Conservation (phyloP, 2,888 invertebrate genomes). For the Sipha maydis region DNA sequence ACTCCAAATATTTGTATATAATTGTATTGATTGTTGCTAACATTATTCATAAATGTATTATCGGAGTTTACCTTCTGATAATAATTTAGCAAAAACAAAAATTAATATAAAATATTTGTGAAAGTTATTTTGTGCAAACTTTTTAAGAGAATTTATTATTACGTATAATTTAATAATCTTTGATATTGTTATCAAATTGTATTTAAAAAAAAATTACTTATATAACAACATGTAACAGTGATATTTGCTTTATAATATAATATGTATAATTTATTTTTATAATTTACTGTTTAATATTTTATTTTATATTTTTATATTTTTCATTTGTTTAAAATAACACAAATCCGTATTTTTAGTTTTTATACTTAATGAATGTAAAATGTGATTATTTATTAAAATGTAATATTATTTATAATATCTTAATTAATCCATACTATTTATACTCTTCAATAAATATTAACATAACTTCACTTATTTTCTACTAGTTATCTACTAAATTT, state of each 20-base stretch:
- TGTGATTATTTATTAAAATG: background rate
- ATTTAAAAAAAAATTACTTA: background rate
- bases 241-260: constrained; percentile 32
- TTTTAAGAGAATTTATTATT: background rate
- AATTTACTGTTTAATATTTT: constrained; percentile 46
- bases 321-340: constrained; percentile 37
- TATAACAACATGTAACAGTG: constrained; percentile 23
- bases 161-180: background rate
- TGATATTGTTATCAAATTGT: background rate
- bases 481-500: background rate
- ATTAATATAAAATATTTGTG: background rate
- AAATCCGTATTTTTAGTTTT: background rate
- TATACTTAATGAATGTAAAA: constrained; percentile 1
- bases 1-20: background rate
- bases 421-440: background rate
- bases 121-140: constrained; percentile 20
- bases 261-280: constrained; percentile 56
- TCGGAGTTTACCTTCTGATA: background rate
- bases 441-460: background rate
- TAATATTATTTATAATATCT: background rate
- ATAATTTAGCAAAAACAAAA: background rate
- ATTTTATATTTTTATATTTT: constrained; percentile 58
- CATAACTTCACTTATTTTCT: background rate
- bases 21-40: background rate
- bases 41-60: background rate